Evolutionary conservation across 2,888 invertebrate genomes (phyloP).

Genomic region (Xylophagus ater): DNA sequence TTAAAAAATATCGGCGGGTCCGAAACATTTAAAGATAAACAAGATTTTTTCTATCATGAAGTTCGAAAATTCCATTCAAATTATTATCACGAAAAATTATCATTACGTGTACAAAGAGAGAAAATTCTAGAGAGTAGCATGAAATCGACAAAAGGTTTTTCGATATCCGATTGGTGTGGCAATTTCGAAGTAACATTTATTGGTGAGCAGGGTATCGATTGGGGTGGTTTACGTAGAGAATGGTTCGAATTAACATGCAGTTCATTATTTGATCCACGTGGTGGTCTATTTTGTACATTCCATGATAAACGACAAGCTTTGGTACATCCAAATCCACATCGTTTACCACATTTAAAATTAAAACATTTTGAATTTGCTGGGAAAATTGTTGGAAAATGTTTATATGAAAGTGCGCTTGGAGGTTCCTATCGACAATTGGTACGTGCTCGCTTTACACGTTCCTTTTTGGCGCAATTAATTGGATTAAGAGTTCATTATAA

Average conservation of each 20-base stretch:
- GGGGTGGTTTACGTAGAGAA: conserved; percentile 87
- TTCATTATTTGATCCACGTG: conserved; percentile 72
- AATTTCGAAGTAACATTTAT: conserved; percentile 87
- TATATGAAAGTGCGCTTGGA: conserved; percentile 87
- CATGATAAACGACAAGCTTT: conserved; percentile 77
- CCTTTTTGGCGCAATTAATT: conserved; percentile 88
- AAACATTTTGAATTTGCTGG: conserved; percentile 91
- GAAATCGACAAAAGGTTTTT: conserved; percentile 75
- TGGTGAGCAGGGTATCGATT: conserved; percentile 94
- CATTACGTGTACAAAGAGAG: conserved; percentile 69
- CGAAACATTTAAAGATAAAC: conserved; percentile 80
- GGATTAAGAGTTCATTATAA: conserved; percentile 87
- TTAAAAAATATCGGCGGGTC: conserved; percentile 91
- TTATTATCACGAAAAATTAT: conserved; percentile 74
- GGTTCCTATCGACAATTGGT: conserved; percentile 82
- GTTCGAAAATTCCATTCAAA: conserved; percentile 76
- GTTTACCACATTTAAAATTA: conserved; percentile 66
- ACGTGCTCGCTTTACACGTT: conserved; percentile 78
- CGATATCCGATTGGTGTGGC: conserved; percentile 85
- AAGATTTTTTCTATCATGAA: conserved; percentile 70
- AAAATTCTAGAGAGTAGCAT: conserved; percentile 72
- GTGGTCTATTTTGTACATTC: conserved; percentile 74
- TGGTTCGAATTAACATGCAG: conserved; percentile 90
- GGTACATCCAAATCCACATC: conserved; percentile 77
- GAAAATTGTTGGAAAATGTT: conserved; percentile 85